Evolutionary conservation across 2,113 vertebrate species (phyloP).

Genomic region (Ovibos moschatus): DNA sequence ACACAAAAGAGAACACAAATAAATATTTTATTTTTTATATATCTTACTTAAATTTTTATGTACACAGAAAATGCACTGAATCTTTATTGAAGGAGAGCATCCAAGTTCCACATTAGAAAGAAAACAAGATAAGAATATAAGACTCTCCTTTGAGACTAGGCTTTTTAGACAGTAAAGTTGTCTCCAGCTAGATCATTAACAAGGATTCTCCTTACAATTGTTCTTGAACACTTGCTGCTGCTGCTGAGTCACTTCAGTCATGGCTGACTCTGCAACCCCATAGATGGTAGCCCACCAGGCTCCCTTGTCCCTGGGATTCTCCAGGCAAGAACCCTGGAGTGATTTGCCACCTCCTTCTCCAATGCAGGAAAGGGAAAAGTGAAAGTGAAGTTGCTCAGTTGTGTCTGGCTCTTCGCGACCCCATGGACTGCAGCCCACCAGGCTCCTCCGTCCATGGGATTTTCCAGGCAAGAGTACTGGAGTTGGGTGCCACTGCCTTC

Average conservation of each 20-base stretch:
- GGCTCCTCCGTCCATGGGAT: too few relatives aligned
- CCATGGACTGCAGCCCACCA: too few relatives aligned
- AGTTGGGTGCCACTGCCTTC: too few relatives aligned
- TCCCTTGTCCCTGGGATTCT: too few relatives aligned
- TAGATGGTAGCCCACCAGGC: too few relatives aligned
- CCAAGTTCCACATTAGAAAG: neutral
- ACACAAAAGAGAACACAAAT: neutral
- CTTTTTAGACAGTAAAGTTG: neutral
- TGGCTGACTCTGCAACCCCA: too few relatives aligned
- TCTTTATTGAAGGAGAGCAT: neutral
- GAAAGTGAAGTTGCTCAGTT: too few relatives aligned
- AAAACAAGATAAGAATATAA: conserved; percentile 19
- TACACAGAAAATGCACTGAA: neutral
- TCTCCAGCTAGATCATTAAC: neutral
- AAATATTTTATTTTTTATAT: neutral
- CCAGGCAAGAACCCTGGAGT: too few relatives aligned
- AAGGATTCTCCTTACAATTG: neutral
- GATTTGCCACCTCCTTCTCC: too few relatives aligned
- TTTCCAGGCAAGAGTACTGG: too few relatives aligned
- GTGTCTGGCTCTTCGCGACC: rapidly evolving
- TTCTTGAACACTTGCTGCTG: neutral
- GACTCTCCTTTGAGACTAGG: neutral
- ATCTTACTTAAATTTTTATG: conserved; percentile 7
- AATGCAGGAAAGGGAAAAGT: too few relatives aligned
- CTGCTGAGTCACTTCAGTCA: too few relatives aligned